Percentiles rank a stretch among this genome's conserved stretches.
phyloP scores from a whole-genome alignment of 2,113 vertebrate species.

The Pica pica region DNA sequence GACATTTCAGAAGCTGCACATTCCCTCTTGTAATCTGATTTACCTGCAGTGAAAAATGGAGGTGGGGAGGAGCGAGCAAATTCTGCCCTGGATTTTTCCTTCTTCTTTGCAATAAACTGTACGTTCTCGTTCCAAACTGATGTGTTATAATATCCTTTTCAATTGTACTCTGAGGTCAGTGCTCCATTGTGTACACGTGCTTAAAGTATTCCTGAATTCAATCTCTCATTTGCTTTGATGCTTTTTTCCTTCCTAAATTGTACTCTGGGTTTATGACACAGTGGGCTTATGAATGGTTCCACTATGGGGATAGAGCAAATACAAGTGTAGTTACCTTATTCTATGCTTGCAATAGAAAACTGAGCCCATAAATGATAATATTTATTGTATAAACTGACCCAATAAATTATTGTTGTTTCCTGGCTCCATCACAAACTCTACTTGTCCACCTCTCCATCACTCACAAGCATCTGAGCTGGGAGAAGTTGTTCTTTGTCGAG shows the following conservation, averaged over 20 bases:
- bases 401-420: background rate
- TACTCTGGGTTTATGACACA: background rate
- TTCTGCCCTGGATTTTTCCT: background rate
- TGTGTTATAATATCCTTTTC: background rate
- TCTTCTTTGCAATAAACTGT: background rate
- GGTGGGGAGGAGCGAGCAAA: background rate
- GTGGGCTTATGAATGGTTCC: accelerated
- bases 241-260: background rate
- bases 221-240: background rate
- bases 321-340: background rate
- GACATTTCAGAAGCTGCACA: background rate
- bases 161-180: background rate
- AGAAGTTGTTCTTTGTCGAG: background rate
- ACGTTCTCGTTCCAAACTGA: background rate
- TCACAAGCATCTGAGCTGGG: background rate
- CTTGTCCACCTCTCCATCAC: background rate
- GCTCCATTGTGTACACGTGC: accelerated
- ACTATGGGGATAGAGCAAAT: background rate
- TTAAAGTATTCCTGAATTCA: background rate
- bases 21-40: background rate
- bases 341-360: background rate
- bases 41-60: background rate
- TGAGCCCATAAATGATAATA: background rate
- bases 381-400: background rate
- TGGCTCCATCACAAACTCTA: background rate